Evolutionary conservation across 2,888 invertebrate species (phyloP), one percentile per base, ranked within the genome.

Genomic region (Punctoribates punctum): DNA sequence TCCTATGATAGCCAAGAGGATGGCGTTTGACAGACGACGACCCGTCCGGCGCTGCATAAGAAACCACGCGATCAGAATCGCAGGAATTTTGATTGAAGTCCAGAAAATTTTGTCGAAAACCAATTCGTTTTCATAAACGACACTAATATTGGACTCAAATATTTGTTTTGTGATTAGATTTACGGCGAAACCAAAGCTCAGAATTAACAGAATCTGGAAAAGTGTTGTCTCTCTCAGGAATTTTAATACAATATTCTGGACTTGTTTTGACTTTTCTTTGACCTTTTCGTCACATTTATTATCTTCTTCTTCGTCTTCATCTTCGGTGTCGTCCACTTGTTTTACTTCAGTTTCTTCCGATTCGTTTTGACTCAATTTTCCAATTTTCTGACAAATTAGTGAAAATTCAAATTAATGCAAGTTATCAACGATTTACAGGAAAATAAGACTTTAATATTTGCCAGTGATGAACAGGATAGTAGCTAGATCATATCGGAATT

Each of bases 1-100:
- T 5, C 51, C 29, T 25, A 70, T 75, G 11, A 75, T 3, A 13
- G 34, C 20, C 5, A 75, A 23, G 13, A 75, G 27, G 5, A 73
- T 34, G 38, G 70, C 42, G n/a, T 75, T 75, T 13, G 75, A 48
- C 75, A 70, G 51, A 27, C 75, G 75, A 15, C 75, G 70, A 51
- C 75, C 75, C 6, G 51, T 72, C 13, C 75, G 8, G 70, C 70
- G 23, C 38, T 75, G 48, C 23, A 75, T 70, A 8, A 75, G 25
- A 60, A 70, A 75, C 75, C 75, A 75, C 27, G 75, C 48, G 23
- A 75, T 29, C 34, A 75, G 29, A 23, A 75, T 75, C 25, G 70
- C 48, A n/a, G 72, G 75, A 23, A 70, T 72, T 48, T 23, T 75
- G 9, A 75, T 42, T 25, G 48, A 38, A 23, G 75, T 72, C 25